Conservation (phyloP, 2,888 invertebrate species). For the Cantharis flavilabris region DNA sequence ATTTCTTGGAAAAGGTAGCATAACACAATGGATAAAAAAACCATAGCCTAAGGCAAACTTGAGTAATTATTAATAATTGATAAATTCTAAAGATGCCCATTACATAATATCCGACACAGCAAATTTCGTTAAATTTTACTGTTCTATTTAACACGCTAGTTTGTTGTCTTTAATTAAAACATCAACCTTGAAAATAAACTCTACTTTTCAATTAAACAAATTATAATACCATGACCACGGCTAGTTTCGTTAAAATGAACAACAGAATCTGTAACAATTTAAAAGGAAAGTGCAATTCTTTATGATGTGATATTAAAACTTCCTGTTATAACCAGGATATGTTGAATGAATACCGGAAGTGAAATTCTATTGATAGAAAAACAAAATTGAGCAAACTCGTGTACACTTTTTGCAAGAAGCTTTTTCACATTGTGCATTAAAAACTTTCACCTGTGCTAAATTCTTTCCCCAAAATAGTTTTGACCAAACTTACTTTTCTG, state of each 20-base stretch:
- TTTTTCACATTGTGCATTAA: background rate
- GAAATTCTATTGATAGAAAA: background rate
- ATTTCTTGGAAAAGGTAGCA: background rate
- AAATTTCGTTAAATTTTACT: background rate
- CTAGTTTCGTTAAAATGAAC: background rate
- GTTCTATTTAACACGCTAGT: background rate
- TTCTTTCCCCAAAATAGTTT: background rate
- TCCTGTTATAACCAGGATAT: constrained; percentile 2
- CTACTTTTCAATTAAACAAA: background rate
- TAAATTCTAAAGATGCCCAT: background rate
- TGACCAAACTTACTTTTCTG: constrained; percentile 60
- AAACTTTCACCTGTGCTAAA: background rate
- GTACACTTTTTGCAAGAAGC: background rate
- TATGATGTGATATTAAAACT: background rate
- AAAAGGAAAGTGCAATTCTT: background rate
- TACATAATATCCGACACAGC: background rate
- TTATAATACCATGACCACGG: background rate
- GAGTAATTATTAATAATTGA: background rate
- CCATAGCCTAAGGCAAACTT: background rate
- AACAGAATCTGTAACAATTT: background rate
- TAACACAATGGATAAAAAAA: background rate
- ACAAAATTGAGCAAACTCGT: background rate
- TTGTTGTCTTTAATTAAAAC: background rate
- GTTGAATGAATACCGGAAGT: constrained; percentile 6
- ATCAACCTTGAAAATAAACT: background rate